Base-by-base conservation (phyloP, 1,140 invertebrate species). In the Brachystomella parvula region DNA sequence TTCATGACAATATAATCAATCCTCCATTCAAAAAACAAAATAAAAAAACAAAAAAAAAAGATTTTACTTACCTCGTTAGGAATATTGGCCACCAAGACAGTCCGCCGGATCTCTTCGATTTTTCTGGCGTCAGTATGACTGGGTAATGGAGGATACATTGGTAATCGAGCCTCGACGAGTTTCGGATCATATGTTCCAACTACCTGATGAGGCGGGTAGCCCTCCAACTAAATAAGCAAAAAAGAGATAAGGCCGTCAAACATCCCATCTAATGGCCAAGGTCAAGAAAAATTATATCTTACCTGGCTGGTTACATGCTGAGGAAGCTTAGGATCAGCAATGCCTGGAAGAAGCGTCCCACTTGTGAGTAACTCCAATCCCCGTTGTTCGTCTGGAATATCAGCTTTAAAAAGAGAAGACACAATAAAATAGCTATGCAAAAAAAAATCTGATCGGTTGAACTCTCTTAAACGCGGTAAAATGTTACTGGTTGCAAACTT, bases 41-140 rank as follows among this genome's bases (percentile, higher is more conserved):
- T 24, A 56, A 56, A 9, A 39, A 33, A 59, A 29, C 49, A 26
- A 9, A 53, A 30, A 31, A 17, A 12, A 12, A 26, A 31, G 24
- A 59, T 12, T 26, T 57, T 15, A 61, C 57, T 84, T 68, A 86
- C 83, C 64, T 82, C 82, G 31, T 83, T 69, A 67, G 89, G 82
- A 53, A 94, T 82, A 71, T 92, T 91, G 47, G 87, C 82, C 1
- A 94, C 82, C 47, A 94, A 83, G 2, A 94, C 81, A 0, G 94
- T 97, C 61, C 94, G 82, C 15, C 96, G 82, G 26, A 98, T 98
- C 80, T 99, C 96, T 81, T 99, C 96, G 65, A 99, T 91, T 77
- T 92, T 92, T 28, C 87, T 81, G 26, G 87, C 86, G 77, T 98
- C 95, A 71, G 92, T 88, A 62, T 87, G 88, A 0, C 90, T 89